Evolutionary conservation across 2,888 invertebrate genomes (phyloP).

Genomic region (Deilephila elpenor): DNA sequence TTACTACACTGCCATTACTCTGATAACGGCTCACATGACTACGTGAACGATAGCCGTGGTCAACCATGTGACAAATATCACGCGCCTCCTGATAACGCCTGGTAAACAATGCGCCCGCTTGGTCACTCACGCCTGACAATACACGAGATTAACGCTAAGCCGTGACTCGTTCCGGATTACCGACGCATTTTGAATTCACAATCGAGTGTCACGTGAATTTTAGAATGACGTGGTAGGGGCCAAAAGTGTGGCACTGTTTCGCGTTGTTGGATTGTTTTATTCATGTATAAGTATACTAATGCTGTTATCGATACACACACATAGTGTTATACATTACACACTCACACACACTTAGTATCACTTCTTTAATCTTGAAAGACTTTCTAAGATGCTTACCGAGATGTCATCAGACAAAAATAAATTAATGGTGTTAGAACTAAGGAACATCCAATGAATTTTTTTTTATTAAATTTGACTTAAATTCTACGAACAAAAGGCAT

Average conservation of each 20-base stretch:
- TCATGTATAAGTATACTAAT: no score
- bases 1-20: slow-evolving; percentile 43
- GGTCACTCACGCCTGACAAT: neutral
- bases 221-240: neutral
- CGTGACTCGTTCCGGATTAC: neutral
- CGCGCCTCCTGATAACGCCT: slow-evolving; percentile 42
- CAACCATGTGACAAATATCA: slow-evolving; percentile 68
- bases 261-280: neutral
- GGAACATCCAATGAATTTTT: no score
- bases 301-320: no score
- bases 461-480: no score
- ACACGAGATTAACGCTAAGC: neutral
- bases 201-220: neutral
- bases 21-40: slow-evolving; percentile 69
- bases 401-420: no score
- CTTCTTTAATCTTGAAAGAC: no score
- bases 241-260: neutral
- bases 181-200: neutral
- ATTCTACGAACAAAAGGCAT: no score
- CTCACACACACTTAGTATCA: no score
- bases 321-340: no score
- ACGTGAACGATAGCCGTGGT: slow-evolving; percentile 54
- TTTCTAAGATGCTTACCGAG: no score
- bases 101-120: slow-evolving; percentile 13
- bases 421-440: no score